Evolutionary conservation across 2,888 invertebrate species (phyloP).

Genomic region (Capitulum mitella): DNA sequence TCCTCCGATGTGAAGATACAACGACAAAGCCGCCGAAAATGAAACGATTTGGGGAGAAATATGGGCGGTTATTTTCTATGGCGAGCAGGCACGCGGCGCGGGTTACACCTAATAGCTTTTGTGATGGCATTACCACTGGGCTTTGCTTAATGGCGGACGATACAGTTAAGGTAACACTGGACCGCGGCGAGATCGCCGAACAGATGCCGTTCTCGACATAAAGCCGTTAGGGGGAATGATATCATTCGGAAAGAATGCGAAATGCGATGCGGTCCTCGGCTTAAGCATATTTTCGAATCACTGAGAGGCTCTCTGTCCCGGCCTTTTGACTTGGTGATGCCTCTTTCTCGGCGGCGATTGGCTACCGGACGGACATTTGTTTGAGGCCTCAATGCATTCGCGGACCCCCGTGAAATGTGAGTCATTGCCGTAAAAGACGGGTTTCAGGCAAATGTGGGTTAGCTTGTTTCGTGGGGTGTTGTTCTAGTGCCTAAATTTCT

Average conservation of each 20-base stretch:
- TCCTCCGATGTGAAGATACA: slow-evolving; percentile 18
- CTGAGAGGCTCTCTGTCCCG: too few relatives aligned
- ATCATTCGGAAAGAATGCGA: background rate
- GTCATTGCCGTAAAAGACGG: too few relatives aligned
- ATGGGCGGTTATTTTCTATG: background rate
- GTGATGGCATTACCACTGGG: background rate
- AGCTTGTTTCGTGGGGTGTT: too few relatives aligned
- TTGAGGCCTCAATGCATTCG: too few relatives aligned
- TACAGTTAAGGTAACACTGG: slow-evolving; percentile 5
- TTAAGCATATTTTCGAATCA: too few relatives aligned
- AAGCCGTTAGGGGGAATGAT: background rate
- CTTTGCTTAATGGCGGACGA: background rate
- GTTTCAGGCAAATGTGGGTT: too few relatives aligned
- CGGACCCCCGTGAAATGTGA: too few relatives aligned
- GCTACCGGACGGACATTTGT: too few relatives aligned
- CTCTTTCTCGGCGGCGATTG: too few relatives aligned
- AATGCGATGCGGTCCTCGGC: background rate
- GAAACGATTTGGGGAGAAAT: slow-evolving; percentile 4
- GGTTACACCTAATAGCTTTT: background rate
- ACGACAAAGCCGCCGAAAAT: slow-evolving; percentile 18
- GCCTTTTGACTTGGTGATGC: too few relatives aligned
- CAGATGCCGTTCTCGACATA: background rate
- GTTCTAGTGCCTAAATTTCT: too few relatives aligned
- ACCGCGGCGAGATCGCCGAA: background rate
- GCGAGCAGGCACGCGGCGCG: background rate